Evolutionary conservation across 2,113 vertebrate genomes (phyloP).

Genomic region (Cettia cetti): DNA sequence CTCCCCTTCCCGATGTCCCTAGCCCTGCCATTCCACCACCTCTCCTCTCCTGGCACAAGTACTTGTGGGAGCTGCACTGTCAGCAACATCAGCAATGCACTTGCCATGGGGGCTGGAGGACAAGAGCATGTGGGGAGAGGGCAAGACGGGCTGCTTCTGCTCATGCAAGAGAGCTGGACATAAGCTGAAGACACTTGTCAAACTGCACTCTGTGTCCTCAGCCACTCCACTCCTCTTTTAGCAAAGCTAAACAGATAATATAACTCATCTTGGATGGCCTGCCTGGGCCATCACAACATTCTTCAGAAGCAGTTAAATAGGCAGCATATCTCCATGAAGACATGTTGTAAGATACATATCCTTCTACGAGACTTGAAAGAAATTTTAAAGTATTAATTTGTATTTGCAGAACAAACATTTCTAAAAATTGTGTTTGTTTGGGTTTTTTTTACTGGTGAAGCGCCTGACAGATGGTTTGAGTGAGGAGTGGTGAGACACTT

Average conservation of each 20-base stretch:
- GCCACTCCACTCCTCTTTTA: neutral
- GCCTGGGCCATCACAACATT: neutral
- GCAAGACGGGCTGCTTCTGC: neutral
- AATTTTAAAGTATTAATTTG: constrained; percentile 32
- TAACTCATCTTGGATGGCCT: neutral
- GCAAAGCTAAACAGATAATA: neutral
- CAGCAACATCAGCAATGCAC: neutral
- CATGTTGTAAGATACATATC: neutral
- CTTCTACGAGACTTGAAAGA: neutral
- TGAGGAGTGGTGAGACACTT: constrained; percentile 57
- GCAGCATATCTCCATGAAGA: neutral
- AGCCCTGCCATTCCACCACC: neutral
- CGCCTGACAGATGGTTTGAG: constrained; percentile 69
- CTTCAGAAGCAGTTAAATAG: constrained; percentile 1
- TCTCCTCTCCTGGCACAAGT: neutral
- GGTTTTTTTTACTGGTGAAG: constrained; percentile 37
- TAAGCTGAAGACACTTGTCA: neutral
- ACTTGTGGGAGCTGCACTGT: neutral
- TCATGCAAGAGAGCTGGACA: neutral
- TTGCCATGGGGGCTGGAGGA: neutral
- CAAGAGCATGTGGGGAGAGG: neutral
- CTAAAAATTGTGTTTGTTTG: constrained; percentile 42
- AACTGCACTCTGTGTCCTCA: neutral
- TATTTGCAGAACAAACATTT: constrained; percentile 63
- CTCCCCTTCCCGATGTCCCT: neutral